Evolutionary conservation across 2,888 invertebrate species (phyloP).

Genomic region (Romanomermis culicivorax): DNA sequence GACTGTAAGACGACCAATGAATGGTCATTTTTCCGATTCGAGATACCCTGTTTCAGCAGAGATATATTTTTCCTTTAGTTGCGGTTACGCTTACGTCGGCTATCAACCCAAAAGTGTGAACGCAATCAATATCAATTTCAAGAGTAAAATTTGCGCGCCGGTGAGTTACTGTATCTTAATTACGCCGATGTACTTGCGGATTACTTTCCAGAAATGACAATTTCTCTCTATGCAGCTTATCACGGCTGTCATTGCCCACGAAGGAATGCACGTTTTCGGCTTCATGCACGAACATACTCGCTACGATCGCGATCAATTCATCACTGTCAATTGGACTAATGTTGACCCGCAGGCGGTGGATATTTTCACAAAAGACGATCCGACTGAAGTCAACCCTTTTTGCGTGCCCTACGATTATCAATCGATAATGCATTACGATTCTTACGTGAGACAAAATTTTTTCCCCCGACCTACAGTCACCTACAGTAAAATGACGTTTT

Average conservation of each 20-base stretch:
- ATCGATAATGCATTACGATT: conserved; percentile 3
- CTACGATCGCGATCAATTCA: not conserved
- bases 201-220: no score
- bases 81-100: conserved; percentile 1
- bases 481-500: no score
- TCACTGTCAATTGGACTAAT: not conserved
- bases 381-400: not conserved
- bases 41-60: no score
- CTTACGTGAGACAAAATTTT: not conserved
- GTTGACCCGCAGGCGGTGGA: conserved; percentile 2
- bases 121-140: not conserved
- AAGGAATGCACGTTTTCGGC: not conserved
- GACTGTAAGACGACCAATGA: no score
- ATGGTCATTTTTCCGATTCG: no score
- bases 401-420: not conserved
- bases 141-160: not conserved
- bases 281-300: conserved; percentile 1
- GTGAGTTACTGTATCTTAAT: no score
- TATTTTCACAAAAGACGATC: not conserved
- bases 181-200: no score
- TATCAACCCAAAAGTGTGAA: not conserved
- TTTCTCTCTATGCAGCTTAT: not conserved
- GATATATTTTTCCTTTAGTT: not conserved
- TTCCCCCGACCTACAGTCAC: no score
- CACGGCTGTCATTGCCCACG: not conserved